Percentiles rank a stretch among this genome's conserved stretches.
Evolutionary conservation across 2,113 vertebrate genomes (phyloP).

Genomic region (Callospermophilus lateralis): DNA sequence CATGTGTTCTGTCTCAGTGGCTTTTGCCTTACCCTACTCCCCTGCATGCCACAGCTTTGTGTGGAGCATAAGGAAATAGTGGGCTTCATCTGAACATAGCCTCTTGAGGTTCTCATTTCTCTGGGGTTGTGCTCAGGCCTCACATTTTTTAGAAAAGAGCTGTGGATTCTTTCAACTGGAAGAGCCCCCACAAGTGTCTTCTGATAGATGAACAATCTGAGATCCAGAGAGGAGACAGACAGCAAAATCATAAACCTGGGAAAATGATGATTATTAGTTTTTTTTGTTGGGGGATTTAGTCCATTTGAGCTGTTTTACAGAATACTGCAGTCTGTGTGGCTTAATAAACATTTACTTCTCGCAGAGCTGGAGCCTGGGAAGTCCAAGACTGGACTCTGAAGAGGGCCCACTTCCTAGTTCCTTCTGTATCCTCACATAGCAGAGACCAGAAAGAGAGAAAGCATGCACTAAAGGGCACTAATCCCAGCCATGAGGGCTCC

Average conservation of each 20-base stretch:
- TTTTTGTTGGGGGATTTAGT: no score
- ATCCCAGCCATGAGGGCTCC: neutral
- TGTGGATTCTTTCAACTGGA: slow-evolving; percentile 37
- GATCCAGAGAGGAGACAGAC: neutral
- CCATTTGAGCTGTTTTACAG: no score
- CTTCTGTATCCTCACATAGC: neutral
- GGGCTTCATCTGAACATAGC: neutral
- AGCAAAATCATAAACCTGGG: neutral
- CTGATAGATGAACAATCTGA: neutral
- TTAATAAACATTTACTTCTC: no score
- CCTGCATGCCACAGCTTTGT: slow-evolving; percentile 55
- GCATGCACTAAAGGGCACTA: neutral
- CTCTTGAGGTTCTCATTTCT: slow-evolving; percentile 4
- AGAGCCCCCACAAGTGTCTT: neutral
- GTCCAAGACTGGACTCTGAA: no score
- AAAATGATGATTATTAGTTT: neutral
- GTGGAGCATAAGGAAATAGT: neutral
- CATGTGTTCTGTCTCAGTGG: slow-evolving; percentile 49
- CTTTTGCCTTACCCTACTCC: slow-evolving; percentile 46
- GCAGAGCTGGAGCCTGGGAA: no score
- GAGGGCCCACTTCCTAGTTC: no score
- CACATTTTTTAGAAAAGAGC: slow-evolving; percentile 46
- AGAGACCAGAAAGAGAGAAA: neutral
- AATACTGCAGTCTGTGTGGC: no score
- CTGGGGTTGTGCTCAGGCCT: neutral